Evolutionary conservation across 2,797 vertebrate genomes (phyloP).

Genomic region (Ptychobarbus kaznakovi): DNA sequence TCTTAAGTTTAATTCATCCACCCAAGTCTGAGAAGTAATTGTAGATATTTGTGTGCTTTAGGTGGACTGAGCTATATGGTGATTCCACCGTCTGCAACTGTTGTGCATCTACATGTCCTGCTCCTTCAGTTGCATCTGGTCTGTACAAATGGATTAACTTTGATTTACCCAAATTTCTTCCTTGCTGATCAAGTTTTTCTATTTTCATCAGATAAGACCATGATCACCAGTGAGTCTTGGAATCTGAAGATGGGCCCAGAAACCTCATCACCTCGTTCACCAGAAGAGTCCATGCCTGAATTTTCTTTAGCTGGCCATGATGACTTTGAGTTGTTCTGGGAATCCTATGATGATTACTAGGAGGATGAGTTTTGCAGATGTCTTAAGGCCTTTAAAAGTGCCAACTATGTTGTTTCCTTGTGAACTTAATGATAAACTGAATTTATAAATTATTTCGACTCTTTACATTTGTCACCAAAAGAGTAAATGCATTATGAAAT

Average conservation of each 20-base stretch:
- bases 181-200: not conserved
- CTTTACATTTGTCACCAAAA: not conserved
- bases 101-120: conserved; percentile 66
- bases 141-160: not conserved
- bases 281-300: not conserved
- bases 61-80: conserved; percentile 75
- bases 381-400: not conserved
- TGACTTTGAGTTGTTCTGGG: conserved; percentile 40
- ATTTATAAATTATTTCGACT: too few species aligned
- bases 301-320: conserved; percentile 17
- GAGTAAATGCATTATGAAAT: not conserved
- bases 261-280: not conserved
- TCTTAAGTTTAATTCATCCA: not conserved
- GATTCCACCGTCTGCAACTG: conserved; percentile 66
- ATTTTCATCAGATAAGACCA: conserved; percentile 27
- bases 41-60: conserved; percentile 47
- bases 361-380: not conserved
- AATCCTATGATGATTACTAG: not conserved
- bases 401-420: not conserved
- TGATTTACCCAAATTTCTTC: not conserved
- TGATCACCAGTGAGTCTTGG: conserved; percentile 66
- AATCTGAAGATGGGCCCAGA: conserved; percentile 42
- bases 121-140: conserved; percentile 46
- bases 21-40: not conserved
- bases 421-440: not conserved